Percentiles rank a stretch among this genome's conserved stretches.
Conservation (phyloP, 2,113 vertebrate genomes). For the Pseudorhombus dupliciocellatus region DNA sequence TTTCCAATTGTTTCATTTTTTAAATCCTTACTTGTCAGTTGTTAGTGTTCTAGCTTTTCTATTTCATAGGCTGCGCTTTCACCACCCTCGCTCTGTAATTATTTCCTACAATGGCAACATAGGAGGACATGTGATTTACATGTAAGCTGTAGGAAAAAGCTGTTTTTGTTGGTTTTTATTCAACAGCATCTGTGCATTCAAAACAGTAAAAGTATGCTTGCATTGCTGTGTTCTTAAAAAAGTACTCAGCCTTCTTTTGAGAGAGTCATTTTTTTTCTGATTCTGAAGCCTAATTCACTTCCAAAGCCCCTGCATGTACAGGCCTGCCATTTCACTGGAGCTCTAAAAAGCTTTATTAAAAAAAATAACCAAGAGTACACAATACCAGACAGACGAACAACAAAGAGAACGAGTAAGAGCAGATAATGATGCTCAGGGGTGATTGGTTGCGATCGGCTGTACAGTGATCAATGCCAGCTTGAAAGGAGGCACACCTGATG, state of each 20-base stretch:
- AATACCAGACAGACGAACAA: conserved; percentile 51
- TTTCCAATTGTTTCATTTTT: background rate
- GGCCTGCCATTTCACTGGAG: conserved; percentile 24
- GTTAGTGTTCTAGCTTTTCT: background rate
- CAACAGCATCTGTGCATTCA: background rate
- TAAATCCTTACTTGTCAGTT: background rate
- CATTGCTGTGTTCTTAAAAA: conserved; percentile 11
- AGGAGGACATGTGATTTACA: background rate
- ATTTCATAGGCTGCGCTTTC: background rate
- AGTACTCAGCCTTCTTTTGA: background rate
- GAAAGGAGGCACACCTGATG: conserved; percentile 63
- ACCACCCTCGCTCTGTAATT: background rate
- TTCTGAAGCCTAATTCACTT: background rate
- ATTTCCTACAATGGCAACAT: background rate
- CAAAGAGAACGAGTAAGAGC: conserved; percentile 38
- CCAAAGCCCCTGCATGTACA: conserved; percentile 17
- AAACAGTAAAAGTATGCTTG: background rate
- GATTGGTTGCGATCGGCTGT: conserved; percentile 64
- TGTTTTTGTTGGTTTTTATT: background rate
- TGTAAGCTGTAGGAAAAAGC: background rate
- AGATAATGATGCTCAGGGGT: conserved; percentile 58
- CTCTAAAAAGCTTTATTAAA: conserved; percentile 36
- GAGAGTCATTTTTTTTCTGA: conserved; percentile 15
- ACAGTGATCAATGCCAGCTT: conserved; percentile 62
- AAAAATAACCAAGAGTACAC: conserved; percentile 30